phyloP scores from a whole-genome alignment of 2,113 vertebrate genomes.

The Haplochromis burtoni region DNA sequence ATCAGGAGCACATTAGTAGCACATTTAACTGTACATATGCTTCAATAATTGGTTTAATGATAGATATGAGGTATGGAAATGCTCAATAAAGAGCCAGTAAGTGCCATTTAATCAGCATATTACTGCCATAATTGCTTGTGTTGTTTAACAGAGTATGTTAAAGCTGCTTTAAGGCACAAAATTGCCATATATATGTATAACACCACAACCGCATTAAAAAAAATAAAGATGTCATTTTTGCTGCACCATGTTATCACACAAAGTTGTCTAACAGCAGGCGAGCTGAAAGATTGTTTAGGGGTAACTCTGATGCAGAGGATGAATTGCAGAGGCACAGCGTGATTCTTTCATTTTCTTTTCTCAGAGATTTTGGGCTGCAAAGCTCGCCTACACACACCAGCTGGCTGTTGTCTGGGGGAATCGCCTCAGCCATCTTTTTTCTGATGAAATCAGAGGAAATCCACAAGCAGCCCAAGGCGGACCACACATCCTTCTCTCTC shows the following conservation, averaged over 20 bases:
- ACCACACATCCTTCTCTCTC: slow-evolving; percentile 28
- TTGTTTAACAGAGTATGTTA: not conserved
- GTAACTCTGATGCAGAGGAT: slow-evolving; percentile 17
- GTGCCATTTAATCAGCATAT: not conserved
- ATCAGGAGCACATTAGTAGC: not conserved
- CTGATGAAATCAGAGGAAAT: slow-evolving; percentile 72
- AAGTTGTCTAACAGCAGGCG: slow-evolving; percentile 3
- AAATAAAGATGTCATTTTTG: not conserved
- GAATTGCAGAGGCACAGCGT: slow-evolving; percentile 27
- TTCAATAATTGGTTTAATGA: not conserved
- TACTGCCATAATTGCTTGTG: not conserved
- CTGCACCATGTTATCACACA: not conserved
- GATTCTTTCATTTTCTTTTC: slow-evolving; percentile 41
- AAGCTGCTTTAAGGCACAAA: not conserved
- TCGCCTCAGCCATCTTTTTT: slow-evolving; percentile 51
- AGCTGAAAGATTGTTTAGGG: slow-evolving; percentile 23
- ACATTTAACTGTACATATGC: not conserved
- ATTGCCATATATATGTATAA: not conserved
- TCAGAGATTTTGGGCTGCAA: slow-evolving; percentile 29
- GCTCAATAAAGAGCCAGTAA: not conserved
- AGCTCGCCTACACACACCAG: slow-evolving; percentile 54
- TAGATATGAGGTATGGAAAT: not conserved
- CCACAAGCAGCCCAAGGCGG: slow-evolving; percentile 49
- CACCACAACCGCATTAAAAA: not conserved
- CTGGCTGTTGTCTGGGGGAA: slow-evolving; percentile 55